Evolutionary conservation across 2,797 vertebrate genomes (phyloP).

Genomic region (Sebastiscus tertius): DNA sequence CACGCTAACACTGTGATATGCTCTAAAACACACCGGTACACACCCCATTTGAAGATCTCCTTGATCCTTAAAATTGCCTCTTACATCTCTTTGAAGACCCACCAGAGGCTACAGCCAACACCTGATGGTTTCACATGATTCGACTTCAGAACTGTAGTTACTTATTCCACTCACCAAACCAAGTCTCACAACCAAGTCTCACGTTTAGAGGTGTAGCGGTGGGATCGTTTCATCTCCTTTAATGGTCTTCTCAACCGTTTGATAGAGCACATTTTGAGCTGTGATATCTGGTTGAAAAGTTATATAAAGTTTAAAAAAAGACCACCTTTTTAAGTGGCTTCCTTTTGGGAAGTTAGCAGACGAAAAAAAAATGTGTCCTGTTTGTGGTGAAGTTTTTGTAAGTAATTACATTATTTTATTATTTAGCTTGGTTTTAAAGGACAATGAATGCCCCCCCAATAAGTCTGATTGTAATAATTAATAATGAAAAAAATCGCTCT

Average conservation of each 20-base stretch:
- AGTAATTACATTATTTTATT: no score
- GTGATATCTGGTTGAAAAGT: neutral
- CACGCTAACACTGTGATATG: neutral
- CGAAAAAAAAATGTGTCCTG: neutral
- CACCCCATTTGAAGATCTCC: neutral
- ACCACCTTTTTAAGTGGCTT: neutral
- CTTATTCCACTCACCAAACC: neutral
- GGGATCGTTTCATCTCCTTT: neutral
- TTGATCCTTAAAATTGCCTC: neutral
- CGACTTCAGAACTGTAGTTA: neutral
- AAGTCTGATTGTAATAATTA: no score
- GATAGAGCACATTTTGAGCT: neutral
- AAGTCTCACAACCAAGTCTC: neutral
- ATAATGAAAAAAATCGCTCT: no score
- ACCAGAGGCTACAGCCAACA: conserved; percentile 7
- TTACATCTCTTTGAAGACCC: conserved; percentile 1
- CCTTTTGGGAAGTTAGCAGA: neutral
- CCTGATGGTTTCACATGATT: conserved; percentile 1
- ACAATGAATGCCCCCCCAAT: no score
- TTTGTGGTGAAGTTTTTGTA: no score
- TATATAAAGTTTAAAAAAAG: no score
- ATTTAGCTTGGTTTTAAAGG: no score
- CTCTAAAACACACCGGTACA: neutral
- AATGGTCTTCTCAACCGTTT: neutral
- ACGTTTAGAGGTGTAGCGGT: neutral